phyloP scores from a whole-genome alignment of 1,140 invertebrate genomes.

The Drosophila tristis region DNA sequence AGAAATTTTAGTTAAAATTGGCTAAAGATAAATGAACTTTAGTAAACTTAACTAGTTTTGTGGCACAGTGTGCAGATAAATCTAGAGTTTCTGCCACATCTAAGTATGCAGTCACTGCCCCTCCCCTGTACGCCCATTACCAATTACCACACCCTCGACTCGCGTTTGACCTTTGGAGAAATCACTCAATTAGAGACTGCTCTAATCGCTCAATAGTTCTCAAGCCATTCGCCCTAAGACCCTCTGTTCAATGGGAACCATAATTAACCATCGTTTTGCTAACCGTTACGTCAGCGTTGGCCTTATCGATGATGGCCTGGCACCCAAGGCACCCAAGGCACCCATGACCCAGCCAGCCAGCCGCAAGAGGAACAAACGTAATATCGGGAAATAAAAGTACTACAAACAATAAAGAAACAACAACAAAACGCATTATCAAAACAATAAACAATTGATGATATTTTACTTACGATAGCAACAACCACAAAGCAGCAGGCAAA shows the following conservation, averaged over 20 bases:
- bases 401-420: constrained; percentile 47
- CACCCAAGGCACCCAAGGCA: too few relatives aligned
- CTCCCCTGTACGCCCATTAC: too few relatives aligned
- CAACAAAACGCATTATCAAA: constrained; percentile 66
- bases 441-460: constrained; percentile 80
- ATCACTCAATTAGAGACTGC: too few relatives aligned
- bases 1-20: too few relatives aligned
- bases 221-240: not conserved
- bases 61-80: too few relatives aligned
- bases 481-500: constrained; percentile 35
- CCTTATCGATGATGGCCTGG: constrained; percentile 29
- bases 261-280: constrained; percentile 47
- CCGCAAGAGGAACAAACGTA: not conserved
- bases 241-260: constrained; percentile 28
- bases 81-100: too few relatives aligned
- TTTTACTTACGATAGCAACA: constrained; percentile 58
- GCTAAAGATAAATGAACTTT: too few relatives aligned
- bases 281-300: constrained; percentile 21
- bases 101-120: too few relatives aligned
- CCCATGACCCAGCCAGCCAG: not conserved
- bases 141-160: too few relatives aligned
- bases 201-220: not conserved
- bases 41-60: too few relatives aligned
- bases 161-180: too few relatives aligned
- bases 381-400: not conserved